These are phyloP conservation scores for Sweltsa coloradensis DNA, from an alignment of 1,140 invertebrate species.

Conservation along the genomic window DNA sequence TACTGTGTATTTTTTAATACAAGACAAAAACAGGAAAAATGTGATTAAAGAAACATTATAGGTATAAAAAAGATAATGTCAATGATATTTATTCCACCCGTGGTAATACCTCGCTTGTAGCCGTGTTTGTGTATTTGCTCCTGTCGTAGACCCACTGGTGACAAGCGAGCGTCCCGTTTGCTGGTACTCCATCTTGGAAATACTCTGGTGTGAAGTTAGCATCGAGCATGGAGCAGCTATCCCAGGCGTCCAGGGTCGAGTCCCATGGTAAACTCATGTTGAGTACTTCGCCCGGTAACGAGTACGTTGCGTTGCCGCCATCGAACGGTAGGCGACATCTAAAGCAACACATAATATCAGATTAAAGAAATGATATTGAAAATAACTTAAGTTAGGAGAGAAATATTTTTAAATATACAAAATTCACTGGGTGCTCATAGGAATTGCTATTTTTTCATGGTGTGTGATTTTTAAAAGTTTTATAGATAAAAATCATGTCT, in stretches of 20 bases:
- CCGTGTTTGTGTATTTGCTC: constrained; percentile 41
- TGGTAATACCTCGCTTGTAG: constrained; percentile 42
- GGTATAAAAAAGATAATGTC: constrained; percentile 2
- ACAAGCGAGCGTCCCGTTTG: constrained; percentile 29
- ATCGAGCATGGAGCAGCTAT: constrained; percentile 34
- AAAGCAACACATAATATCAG: constrained; percentile 5
- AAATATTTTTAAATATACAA: background rate
- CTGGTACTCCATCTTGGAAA: constrained; percentile 18
- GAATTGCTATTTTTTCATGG: background rate
- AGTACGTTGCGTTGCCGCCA: constrained; percentile 34
- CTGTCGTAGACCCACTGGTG: constrained; percentile 44
- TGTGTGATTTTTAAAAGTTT: no score
- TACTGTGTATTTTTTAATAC: background rate
- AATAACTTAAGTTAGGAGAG: no score
- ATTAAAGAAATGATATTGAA: background rate
- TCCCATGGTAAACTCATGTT: constrained; percentile 42
- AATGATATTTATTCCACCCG: background rate
- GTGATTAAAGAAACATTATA: background rate
- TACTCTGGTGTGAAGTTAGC: constrained; percentile 26
- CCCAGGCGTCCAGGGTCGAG: constrained; percentile 27
- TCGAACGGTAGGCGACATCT: constrained; percentile 49
- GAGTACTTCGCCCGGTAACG: constrained; percentile 26
- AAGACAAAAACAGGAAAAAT: constrained; percentile 1
- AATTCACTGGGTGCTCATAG: background rate
- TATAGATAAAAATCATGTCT: no score